Conservation (phyloP, 2,113 vertebrate genomes). For the Charadrius vociferus region DNA sequence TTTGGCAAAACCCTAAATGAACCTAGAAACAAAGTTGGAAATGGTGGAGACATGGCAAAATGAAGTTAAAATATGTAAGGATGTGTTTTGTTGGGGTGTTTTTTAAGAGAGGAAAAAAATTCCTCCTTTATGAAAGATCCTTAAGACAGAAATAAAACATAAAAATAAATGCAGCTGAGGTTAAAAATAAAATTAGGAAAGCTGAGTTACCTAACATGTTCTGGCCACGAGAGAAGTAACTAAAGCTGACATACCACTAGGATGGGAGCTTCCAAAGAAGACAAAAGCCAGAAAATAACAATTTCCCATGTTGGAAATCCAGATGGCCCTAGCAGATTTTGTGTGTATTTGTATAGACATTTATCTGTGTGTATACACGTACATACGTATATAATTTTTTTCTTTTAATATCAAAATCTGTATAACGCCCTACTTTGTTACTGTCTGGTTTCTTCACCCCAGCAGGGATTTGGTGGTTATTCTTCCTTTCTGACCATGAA, state of each 20-base stretch:
- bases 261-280: neutral
- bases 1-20: neutral
- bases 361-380: neutral
- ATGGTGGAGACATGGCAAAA: neutral
- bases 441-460: neutral
- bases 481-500: constrained; percentile 1
- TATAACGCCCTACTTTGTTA: neutral
- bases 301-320: constrained; percentile 13
- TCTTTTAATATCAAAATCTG: neutral
- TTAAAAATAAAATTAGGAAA: neutral
- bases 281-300: constrained; percentile 8
- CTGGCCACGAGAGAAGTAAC: neutral
- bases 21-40: neutral
- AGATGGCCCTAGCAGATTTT: constrained; percentile 41
- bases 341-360: neutral
- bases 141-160: neutral
- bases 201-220: constrained; percentile 8
- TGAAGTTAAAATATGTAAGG: neutral
- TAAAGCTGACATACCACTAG: neutral
- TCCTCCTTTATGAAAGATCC: neutral
- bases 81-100: neutral
- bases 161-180: neutral
- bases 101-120: neutral
- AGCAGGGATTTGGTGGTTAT: neutral
- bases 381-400: neutral